These are phyloP conservation scores for Dolichopus griseipennis DNA, from an alignment of 2,888 invertebrate genomes.

Conservation along the genomic window DNA sequence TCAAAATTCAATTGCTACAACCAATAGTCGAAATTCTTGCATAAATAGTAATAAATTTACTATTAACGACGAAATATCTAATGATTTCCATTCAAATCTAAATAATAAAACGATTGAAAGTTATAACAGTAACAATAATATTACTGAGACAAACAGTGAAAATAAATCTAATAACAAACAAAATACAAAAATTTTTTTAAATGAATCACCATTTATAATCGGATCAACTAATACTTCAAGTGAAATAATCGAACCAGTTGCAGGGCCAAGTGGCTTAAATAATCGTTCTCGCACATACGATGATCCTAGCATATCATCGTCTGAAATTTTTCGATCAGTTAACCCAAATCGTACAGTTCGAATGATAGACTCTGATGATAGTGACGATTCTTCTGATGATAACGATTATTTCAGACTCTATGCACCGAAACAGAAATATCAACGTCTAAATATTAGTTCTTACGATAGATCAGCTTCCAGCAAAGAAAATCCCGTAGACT, in stretches of 20 bases:
- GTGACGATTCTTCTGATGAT: constrained; percentile 18
- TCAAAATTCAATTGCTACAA: not conserved
- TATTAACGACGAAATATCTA: not conserved
- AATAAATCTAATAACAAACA: not conserved
- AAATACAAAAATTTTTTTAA: not conserved
- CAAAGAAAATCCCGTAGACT: not conserved
- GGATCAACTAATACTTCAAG: not conserved
- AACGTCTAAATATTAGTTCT: not conserved
- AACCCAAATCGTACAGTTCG: constrained; percentile 7
- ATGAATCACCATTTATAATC: not conserved
- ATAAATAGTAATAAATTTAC: not conserved
- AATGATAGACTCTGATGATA: constrained; percentile 9
- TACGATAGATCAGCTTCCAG: not conserved
- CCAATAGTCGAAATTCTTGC: not conserved
- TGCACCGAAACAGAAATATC: not conserved
- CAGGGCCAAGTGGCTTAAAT: constrained; percentile 23
- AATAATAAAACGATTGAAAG: not conserved
- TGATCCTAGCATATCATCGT: not conserved
- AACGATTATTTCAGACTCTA: not conserved
- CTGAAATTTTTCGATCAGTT: not conserved
- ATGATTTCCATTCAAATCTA: not conserved
- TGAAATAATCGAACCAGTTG: constrained; percentile 17
- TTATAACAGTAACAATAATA: not conserved
- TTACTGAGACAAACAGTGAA: not conserved
- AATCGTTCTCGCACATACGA: constrained; percentile 14